A percentile compares a stretch with the other conserved stretches of the same genome.
Conservation (phyloP, 2,797 vertebrate genomes). For the Danio choprae region DNA sequence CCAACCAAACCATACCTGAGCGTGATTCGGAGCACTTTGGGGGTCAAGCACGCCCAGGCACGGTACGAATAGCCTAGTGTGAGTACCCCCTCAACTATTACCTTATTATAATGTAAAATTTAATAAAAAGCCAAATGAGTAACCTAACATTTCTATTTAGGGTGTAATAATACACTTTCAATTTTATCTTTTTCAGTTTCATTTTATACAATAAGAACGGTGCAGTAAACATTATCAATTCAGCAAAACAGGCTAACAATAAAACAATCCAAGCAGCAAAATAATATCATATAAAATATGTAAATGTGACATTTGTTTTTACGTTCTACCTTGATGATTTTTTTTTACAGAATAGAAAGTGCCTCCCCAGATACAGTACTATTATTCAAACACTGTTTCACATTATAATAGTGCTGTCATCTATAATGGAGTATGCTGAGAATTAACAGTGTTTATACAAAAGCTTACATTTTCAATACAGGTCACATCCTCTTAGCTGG, state of each 20-base stretch:
- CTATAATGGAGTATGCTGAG: neutral
- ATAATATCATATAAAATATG: neutral
- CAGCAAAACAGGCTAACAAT: neutral
- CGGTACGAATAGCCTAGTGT: too few species aligned
- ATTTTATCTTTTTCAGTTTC: too few species aligned
- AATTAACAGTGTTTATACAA: neutral
- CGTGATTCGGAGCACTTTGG: too few species aligned
- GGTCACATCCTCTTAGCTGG: neutral
- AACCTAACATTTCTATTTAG: too few species aligned
- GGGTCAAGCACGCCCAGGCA: too few species aligned
- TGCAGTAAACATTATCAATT: neutral
- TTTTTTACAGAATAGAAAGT: neutral
- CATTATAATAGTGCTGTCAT: conserved; percentile 13
- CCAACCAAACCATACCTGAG: too few species aligned
- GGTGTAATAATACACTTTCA: too few species aligned
- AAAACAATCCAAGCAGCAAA: neutral
- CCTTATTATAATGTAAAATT: too few species aligned
- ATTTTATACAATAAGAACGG: too few species aligned
- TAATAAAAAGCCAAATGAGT: too few species aligned
- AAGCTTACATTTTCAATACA: conserved; percentile 2
- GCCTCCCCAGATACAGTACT: neutral
- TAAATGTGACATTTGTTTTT: conserved; percentile 1
- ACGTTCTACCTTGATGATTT: neutral
- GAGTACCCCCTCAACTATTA: too few species aligned
- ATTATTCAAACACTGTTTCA: neutral